Evolutionary conservation across 2,797 vertebrate species (phyloP).

Genomic region (Ibycter americanus): DNA sequence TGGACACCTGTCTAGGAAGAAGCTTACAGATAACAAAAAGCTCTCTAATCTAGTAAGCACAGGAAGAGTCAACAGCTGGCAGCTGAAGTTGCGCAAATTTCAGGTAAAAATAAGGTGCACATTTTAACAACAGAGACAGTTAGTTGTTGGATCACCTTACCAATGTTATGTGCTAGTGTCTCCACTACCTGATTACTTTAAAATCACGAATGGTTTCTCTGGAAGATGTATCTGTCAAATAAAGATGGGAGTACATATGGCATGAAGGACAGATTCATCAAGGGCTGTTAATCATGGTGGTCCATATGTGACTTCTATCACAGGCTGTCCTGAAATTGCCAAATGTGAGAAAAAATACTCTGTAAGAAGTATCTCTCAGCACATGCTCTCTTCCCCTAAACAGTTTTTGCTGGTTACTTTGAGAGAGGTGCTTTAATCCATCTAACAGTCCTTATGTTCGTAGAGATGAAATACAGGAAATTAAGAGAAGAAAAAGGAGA

Average conservation of each 20-base stretch:
- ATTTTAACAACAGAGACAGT: neutral
- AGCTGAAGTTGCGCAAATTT: neutral
- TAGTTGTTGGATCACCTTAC: neutral
- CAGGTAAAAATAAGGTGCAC: neutral
- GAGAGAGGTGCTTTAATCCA: neutral
- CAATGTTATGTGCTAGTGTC: neutral
- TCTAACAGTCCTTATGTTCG: neutral
- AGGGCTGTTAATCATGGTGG: neutral
- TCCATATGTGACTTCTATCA: neutral
- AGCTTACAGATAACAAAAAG: neutral
- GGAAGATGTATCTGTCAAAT: neutral
- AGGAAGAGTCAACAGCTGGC: neutral
- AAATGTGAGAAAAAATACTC: neutral
- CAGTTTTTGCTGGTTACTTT: neutral
- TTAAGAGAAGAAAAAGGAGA: neutral
- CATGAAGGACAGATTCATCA: neutral
- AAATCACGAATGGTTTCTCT: neutral
- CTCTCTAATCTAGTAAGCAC: neutral
- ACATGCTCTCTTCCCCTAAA: neutral
- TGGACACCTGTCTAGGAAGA: neutral
- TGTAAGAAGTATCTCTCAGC: neutral
- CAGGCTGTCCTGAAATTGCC: neutral
- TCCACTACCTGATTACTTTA: neutral
- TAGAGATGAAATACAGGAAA: neutral
- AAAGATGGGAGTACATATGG: neutral